Evolutionary conservation across 2,888 invertebrate species (phyloP), one percentile per base, ranked within the genome.

Genomic region (Macroteleia sp.): DNA sequence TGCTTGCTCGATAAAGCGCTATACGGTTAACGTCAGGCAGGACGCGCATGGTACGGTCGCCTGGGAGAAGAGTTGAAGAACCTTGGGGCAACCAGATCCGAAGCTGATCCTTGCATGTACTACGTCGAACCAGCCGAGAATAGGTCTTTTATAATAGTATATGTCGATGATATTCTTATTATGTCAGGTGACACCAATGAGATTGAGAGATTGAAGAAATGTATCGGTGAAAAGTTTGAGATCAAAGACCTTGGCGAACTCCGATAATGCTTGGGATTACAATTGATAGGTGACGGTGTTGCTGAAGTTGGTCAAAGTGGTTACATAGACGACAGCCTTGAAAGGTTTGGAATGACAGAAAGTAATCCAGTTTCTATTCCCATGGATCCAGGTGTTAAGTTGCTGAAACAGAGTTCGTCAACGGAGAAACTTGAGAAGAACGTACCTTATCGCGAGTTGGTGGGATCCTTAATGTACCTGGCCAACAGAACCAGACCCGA

Each of bases 171-270:
- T 19, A 59, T 79, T 8, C 8, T 50, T 9, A 14, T 84, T n/a
- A 76, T 69, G 22, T 83, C 79, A 10, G 76, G 64, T 19, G 52
- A 80, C 62, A 12, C 42, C 20, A 46, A 66, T 17, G 73, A 44
- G n/a, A 67, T 78, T 30, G 46, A 70, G 9, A 17, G 69, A 16
- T 39, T 84, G 6, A 57, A 69, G 16, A 30, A 59, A 25, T 36
- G 57, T 17, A 52, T 82, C 9, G 46, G 64, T 6, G 44, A 61
- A 39, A 44, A 34, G 3, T 85, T 84, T 44, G 75, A 79, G n/a
- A 69, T 80, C 30, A 82, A 79, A 64, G 80, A 84, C 34, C 44
- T 84, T 1, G 84, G 83, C 5, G 44, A 71, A 42, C 56, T 64
- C 5, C 46, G 57, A 10, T 69, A 78, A 46, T 83, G 80, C 52